Base-by-base conservation (phyloP, 2,888 invertebrate species). In the Azorinus chamasolen region DNA sequence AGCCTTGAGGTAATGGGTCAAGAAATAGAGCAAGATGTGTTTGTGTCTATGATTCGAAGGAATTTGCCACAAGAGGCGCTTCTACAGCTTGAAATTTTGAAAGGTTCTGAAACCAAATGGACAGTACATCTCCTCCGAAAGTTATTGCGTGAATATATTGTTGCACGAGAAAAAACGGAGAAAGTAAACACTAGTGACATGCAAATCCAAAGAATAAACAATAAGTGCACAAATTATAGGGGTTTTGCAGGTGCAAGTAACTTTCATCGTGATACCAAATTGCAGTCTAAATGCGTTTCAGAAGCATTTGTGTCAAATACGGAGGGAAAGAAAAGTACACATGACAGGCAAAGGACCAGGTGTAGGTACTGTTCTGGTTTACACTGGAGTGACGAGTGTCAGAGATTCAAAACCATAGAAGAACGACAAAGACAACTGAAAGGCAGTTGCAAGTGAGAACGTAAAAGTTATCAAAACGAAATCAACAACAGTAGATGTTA, bases 31-130 rank as follows among this genome's bases (percentile, higher is more conserved):
- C n/a, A n/a, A n/a, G n/a, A n/a, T n/a, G n/a, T n/a, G n/a, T n/a
- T n/a, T n/a, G n/a, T n/a, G n/a, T 66, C 66, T n/a, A 51, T 66
- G 58, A 58, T 4, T 64, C 1, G 27, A 64, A 24, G 64, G 64
- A 64, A 32, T 53, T 18, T 65, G 4, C 58, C 72, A 41, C 48
- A 24, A 27, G 50, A 53, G 27, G 66, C 54, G 2, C 39, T 65
- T 2, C 25, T 50, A 16, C 65, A 73, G n/a, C 45, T 73, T 5
- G 66, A 66, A 61, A 48, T 66, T 3, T 10, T 32, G 2, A 65
- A 73, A 43, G 73, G 55, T 20, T 22, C 54, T n/a, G 41, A 73
- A 12, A 50, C 16, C 1, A 32, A 50, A 43, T 72, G 58, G 72
- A 72, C 51, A 25, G 41, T 72, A 2, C 6, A 37, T 18, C 41